These are phyloP conservation scores for Glossophaga mutica DNA, from an alignment of 2,797 vertebrate genomes.

Conservation along the genomic window DNA sequence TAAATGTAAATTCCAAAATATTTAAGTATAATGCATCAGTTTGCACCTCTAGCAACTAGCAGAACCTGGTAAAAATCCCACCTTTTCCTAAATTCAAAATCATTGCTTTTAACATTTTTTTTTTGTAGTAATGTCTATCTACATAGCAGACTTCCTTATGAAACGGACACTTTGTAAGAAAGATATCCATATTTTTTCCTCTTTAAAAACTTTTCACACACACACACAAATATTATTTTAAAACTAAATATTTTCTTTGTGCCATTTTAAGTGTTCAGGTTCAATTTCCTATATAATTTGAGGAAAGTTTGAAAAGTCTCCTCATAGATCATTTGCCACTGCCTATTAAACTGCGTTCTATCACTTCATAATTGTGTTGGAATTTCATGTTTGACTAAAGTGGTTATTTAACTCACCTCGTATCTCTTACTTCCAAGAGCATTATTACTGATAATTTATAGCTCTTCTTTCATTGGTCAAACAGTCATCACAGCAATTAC, in stretches of 20 bases:
- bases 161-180: background rate
- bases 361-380: background rate
- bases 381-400: background rate
- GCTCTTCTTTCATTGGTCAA: background rate
- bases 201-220: background rate
- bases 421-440: background rate
- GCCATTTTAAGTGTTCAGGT: background rate
- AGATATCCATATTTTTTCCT: background rate
- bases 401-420: background rate
- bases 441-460: background rate
- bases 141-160: no score
- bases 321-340: background rate
- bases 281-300: background rate
- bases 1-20: background rate
- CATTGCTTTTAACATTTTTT: no score
- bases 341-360: background rate
- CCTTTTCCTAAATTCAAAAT: no score
- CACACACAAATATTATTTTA: background rate
- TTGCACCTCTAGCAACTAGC: no score
- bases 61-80: no score
- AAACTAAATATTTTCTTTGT: background rate
- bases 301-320: background rate
- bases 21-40: background rate
- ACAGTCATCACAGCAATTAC: background rate
- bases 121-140: no score